phyloP scores from a whole-genome alignment of 2,888 invertebrate genomes.

The Deilephila elpenor region DNA sequence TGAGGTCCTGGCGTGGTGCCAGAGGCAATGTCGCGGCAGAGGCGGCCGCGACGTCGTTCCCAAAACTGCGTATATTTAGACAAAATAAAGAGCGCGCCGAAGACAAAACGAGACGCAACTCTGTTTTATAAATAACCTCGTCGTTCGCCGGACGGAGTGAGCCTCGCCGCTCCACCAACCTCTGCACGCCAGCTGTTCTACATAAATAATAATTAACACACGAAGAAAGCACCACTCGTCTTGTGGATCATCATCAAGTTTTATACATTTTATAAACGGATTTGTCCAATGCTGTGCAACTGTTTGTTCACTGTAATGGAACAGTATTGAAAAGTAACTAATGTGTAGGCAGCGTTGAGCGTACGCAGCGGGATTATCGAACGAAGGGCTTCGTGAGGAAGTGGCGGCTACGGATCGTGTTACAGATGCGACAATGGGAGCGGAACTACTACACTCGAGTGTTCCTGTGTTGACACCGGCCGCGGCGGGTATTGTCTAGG shows the following conservation, averaged over 20 bases:
- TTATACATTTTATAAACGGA: constrained; percentile 23
- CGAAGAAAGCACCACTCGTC: constrained; percentile 72
- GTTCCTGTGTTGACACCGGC: constrained; percentile 56
- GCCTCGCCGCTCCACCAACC: constrained; percentile 75
- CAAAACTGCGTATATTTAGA: constrained; percentile 85
- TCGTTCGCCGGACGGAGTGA: constrained; percentile 81
- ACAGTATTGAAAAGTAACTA: not conserved
- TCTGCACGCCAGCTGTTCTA: constrained; percentile 82
- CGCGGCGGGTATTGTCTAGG: constrained; percentile 17
- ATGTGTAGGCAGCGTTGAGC: constrained; percentile 15
- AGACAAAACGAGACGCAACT: constrained; percentile 85
- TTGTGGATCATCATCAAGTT: constrained; percentile 47
- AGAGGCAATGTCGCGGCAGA: constrained; percentile 76
- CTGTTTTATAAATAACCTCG: constrained; percentile 83
- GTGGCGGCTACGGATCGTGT: constrained; percentile 73
- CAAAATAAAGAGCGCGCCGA: constrained; percentile 84
- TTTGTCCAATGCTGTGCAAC: not conserved
- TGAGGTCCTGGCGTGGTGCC: constrained; percentile 74
- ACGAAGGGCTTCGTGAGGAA: constrained; percentile 80
- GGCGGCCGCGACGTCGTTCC: constrained; percentile 80
- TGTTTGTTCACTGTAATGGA: constrained; percentile 3
- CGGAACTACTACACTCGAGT: constrained; percentile 72
- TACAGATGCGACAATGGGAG: constrained; percentile 74
- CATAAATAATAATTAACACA: constrained; percentile 84
- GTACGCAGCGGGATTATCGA: constrained; percentile 63